Evolutionary conservation across 2,113 vertebrate species (phyloP), one percentile per base, ranked within the genome.

Genomic region (Plotosus lineatus): DNA sequence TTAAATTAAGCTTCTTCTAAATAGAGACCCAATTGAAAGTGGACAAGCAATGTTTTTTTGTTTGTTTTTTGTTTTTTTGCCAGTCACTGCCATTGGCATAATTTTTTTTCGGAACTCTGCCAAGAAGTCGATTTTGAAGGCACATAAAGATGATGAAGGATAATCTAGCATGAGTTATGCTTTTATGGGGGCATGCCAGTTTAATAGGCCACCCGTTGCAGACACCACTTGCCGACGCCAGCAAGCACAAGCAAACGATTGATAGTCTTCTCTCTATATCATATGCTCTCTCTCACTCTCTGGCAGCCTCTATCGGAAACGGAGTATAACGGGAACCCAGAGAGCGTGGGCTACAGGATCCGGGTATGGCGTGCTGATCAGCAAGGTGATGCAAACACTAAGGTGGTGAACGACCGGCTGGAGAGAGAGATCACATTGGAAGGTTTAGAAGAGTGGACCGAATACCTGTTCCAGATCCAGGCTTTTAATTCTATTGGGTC

Each of bases 401-500:
- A 92, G 82, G 89, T 94, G 6, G 14, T 95, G 31, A 84, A 26
- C 0, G 93, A 94, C 87, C 92, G 93, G 0, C 60, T 95, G 87
- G 92, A 93, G 61, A 81, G 90, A 28, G 94, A 98, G 82, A 90
- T 89, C 88, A 95, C 94, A 0, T 3, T 97, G 0, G 96, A 97
- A 82, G 94, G 91, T 8, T 92, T 99, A 83, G 93, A 93, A 82
- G 96, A 97, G 83, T 98, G 96, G 96, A 94, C 94, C 0, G 94
- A 96, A 65, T 98, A 98, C 2, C 94, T 95, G 55, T 89, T 97
- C 65, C 95, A 96, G 90, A 90, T 98, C 85, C 97, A 98, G 84
- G 96, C 95, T 44, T 97, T 95, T 90, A 99, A 99, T 23, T 96
- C 97, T 84, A 96, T 97, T 0, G 97, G 97, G 56, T 90, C 95